Evolutionary conservation across 2,888 invertebrate genomes (phyloP).

Genomic region (Hoplodrina blanda): DNA sequence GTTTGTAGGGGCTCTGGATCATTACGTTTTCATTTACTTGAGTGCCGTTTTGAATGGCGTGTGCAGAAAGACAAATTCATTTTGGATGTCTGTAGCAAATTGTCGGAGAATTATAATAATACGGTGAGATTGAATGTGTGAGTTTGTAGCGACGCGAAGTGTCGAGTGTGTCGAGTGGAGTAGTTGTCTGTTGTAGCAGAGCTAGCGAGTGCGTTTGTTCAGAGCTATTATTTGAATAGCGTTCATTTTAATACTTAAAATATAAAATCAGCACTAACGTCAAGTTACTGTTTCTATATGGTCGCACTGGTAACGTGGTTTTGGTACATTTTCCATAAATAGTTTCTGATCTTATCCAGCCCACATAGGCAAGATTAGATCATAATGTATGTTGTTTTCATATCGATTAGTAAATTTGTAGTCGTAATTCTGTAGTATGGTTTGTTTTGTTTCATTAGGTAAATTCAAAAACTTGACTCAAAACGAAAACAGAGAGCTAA

Average conservation of each 20-base stretch:
- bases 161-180: background rate
- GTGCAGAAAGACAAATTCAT: constrained; percentile 64
- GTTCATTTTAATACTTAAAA: constrained; percentile 8
- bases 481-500: background rate
- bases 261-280: background rate
- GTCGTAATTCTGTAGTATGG: background rate
- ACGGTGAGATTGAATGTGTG: constrained; percentile 43
- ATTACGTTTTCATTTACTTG: constrained; percentile 66
- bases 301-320: no score
- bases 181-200: constrained; percentile 13
- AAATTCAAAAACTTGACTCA: background rate
- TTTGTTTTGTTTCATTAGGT: no score
- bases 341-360: background rate
- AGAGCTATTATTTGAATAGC: background rate
- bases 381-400: background rate
- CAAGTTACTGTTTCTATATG: background rate
- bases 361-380: background rate
- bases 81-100: constrained; percentile 55
- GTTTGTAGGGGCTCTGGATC: constrained; percentile 54
- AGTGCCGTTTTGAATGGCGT: constrained; percentile 64
- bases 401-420: background rate
- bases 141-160: constrained; percentile 24
- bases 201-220: constrained; percentile 7
- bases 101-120: constrained; percentile 57
- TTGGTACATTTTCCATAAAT: background rate